These are phyloP conservation scores for Jordanella pulchra DNA, from an alignment of 2,797 vertebrate genomes.

Conservation along the genomic window DNA sequence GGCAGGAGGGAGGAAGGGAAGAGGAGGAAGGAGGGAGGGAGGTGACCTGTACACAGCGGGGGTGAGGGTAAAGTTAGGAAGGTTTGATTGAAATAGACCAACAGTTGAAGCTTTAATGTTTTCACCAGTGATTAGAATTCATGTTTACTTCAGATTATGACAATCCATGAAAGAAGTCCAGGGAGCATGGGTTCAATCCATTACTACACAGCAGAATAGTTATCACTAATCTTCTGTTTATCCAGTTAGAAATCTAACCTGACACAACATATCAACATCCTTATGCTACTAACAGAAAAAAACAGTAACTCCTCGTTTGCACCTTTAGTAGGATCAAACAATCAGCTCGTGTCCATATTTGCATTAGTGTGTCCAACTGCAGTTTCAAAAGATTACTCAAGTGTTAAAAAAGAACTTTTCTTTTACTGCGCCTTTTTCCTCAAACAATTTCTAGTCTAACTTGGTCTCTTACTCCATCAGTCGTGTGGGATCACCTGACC, in stretches of 20 bases:
- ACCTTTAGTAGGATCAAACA: not conserved
- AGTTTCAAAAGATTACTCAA: slow-evolving; percentile 6
- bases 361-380: slow-evolving; percentile 1
- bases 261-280: not conserved
- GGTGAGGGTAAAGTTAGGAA: slow-evolving; percentile 26
- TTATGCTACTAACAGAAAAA: too few species aligned
- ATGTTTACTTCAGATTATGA: slow-evolving; percentile 4
- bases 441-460: slow-evolving; percentile 14
- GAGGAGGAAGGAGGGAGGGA: slow-evolving; percentile 40
- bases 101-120: not conserved
- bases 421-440: slow-evolving; percentile 1
- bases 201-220: not conserved
- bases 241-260: not conserved
- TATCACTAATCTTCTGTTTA: not conserved
- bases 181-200: not conserved
- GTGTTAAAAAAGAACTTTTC: slow-evolving; percentile 8
- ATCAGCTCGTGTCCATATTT: slow-evolving; percentile 18
- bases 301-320: too few species aligned
- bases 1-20: slow-evolving; percentile 27
- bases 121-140: not conserved
- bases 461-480: slow-evolving; percentile 13
- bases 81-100: slow-evolving; percentile 1
- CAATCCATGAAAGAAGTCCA: not conserved
- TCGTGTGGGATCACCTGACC: slow-evolving; percentile 67
- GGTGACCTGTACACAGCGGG: slow-evolving; percentile 51